Evolutionary conservation across 2,113 vertebrate species (phyloP).

Genomic region (Argyrosomus japonicus): DNA sequence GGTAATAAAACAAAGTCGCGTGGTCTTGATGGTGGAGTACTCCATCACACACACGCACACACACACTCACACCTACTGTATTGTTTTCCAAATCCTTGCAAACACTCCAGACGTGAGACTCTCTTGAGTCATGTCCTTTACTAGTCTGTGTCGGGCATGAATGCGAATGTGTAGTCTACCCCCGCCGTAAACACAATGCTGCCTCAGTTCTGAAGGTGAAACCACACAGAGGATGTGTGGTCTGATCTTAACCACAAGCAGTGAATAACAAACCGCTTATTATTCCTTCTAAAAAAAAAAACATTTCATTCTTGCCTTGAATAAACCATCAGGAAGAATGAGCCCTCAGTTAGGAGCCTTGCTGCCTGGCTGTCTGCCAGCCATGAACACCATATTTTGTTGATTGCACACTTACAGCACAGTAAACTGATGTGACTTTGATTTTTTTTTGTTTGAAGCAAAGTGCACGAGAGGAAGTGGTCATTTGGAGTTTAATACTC

Average conservation of each 20-base stretch:
- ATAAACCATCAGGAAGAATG: conserved; percentile 56
- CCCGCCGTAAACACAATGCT: conserved; percentile 64
- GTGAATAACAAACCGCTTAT: conserved; percentile 65
- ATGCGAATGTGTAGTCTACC: conserved; percentile 58
- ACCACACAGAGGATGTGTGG: conserved; percentile 67
- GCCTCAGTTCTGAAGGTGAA: conserved; percentile 74
- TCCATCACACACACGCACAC: neutral
- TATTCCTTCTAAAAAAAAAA: conserved; percentile 56
- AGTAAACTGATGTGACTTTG: conserved; percentile 20
- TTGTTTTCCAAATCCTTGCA: conserved; percentile 29
- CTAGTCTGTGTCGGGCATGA: conserved; percentile 24
- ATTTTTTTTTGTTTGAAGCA: conserved; percentile 14
- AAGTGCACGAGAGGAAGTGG: conserved; percentile 1
- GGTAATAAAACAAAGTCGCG: conserved; percentile 1
- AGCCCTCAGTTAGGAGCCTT: conserved; percentile 33
- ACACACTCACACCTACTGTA: conserved; percentile 1
- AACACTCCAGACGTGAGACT: conserved; percentile 54
- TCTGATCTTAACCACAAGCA: conserved; percentile 59
- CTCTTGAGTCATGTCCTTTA: conserved; percentile 53
- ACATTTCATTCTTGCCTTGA: conserved; percentile 55
- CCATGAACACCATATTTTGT: conserved; percentile 26
- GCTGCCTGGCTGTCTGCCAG: conserved; percentile 19
- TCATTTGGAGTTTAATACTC: conserved; percentile 24
- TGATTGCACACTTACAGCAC: conserved; percentile 2
- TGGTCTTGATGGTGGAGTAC: neutral